Base-by-base conservation (phyloP, 2,888 invertebrate species). In the Exocentrus adspersus region DNA sequence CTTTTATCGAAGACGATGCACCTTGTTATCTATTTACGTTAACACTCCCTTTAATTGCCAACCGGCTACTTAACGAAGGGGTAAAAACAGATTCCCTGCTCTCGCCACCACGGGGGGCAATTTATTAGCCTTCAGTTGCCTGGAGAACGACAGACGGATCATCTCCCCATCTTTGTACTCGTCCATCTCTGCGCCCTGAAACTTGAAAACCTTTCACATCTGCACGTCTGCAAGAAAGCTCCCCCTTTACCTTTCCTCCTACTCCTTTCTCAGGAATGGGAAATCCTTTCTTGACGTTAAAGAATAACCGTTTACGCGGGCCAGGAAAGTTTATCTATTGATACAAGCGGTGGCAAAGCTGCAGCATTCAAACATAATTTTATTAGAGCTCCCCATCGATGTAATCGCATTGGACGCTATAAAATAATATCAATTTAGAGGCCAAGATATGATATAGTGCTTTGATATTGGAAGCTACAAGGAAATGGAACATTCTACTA, bases 391-490 rank as follows among this genome's bases (percentile, higher is more conserved):
- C 7, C 46, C 46, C 42, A 46, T 19, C 54, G 57, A 53, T 57
- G 20, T 45, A 62, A 66, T 66, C 62, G 67, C 58, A 71, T 67
- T 65, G 62, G 65, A 65, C 67, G 58, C 62, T 60, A 64, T 64
- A 61, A 65, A 67, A 69, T 65, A 63, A 67, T 67, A 69, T 69
- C 67, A 69, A 69, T 69, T 64, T 66, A 64, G 19, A 9, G 2
- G 41, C 10, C 41, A 19, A 30, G 4, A 17, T 1, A 1, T 43
- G 19, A 6, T 16, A 20, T 37, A 37, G 12, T 12, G 12, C 12
- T 12, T 37, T 12, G 37, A 37, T 37, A 10, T 37, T 37, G 24
- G 24, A 5, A 24, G 7, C 24, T 7, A 7, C 24, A 7, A 7
- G 24, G 24, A 3, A 24, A 24, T 24, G 7, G 24, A 24, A 24